Conservation (phyloP, 2,113 vertebrate species). For the Leiothrix lutea region DNA sequence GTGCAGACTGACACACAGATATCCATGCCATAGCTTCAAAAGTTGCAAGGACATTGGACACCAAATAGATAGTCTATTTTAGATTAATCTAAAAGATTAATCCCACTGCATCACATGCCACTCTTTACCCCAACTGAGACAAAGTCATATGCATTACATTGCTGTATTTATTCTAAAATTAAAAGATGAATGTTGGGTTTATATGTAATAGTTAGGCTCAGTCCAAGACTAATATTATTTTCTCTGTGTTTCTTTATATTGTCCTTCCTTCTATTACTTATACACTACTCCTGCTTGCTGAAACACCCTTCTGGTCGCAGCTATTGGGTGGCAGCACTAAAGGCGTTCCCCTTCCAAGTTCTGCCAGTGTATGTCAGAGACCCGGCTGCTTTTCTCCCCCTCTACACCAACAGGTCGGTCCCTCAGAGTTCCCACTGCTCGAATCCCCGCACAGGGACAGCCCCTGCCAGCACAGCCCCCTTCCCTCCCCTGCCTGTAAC, state of each 20-base stretch:
- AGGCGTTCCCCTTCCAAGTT: not conserved
- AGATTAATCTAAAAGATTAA: not conserved
- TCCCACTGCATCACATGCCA: not conserved
- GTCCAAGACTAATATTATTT: conserved; percentile 27
- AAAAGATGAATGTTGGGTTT: not conserved
- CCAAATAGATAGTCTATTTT: not conserved
- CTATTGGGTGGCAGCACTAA: not conserved
- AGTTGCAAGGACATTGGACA: not conserved
- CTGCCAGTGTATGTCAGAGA: not conserved
- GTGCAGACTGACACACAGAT: not conserved
- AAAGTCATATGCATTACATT: not conserved
- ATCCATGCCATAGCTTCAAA: not conserved
- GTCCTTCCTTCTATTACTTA: conserved; percentile 18
- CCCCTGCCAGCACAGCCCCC: not conserved
- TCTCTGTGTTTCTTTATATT: not conserved
- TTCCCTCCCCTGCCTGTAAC: not conserved
- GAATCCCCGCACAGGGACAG: not conserved
- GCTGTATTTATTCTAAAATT: conserved; percentile 9
- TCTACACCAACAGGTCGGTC: not conserved
- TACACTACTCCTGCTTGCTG: not conserved
- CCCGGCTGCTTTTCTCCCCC: not conserved
- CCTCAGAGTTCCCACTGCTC: not conserved
- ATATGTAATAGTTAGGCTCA: not conserved
- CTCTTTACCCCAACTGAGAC: not conserved
- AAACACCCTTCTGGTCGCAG: not conserved